Percentiles rank a stretch among this genome's conserved stretches.
These are phyloP conservation scores for Drosophila chauvacae DNA, from an alignment of 1,140 invertebrate species.

Conservation along the genomic window DNA sequence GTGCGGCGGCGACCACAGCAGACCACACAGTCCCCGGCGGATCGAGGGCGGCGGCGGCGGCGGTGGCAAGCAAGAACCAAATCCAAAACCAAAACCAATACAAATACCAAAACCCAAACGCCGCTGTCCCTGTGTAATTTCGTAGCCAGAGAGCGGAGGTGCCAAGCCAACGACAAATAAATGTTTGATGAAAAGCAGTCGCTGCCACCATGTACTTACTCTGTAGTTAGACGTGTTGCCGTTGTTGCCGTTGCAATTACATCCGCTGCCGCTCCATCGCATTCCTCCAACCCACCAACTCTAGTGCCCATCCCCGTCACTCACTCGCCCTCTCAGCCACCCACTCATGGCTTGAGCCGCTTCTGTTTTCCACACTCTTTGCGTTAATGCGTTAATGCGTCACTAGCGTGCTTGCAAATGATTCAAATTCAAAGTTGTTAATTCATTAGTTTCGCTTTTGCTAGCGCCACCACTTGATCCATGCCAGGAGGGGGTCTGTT, in stretches of 20 bases:
- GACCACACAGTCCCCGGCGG: constrained; percentile 18
- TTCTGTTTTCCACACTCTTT: constrained; percentile 6
- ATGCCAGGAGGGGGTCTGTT: constrained; percentile 1
- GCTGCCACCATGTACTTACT: constrained; percentile 37
- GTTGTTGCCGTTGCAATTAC: constrained; percentile 9
- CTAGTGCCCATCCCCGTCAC: constrained; percentile 3
- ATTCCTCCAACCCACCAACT: neutral
- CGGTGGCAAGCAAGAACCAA: constrained; percentile 25
- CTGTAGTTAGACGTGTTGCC: constrained; percentile 32
- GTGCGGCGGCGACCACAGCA: constrained; percentile 40
- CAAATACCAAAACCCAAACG: constrained; percentile 27
- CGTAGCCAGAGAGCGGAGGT: constrained; percentile 28
- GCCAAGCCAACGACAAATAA: constrained; percentile 61
- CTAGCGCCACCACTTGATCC: neutral
- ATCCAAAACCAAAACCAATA: neutral
- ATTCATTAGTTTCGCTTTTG: constrained; percentile 8
- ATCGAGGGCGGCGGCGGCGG: constrained; percentile 24
- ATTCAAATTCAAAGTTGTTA: neutral
- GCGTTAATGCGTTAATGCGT: neutral
- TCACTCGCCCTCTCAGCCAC: neutral
- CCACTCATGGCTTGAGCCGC: constrained; percentile 1
- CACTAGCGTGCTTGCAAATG: neutral
- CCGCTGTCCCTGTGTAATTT: constrained; percentile 57
- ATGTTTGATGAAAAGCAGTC: constrained; percentile 43
- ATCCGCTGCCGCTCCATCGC: constrained; percentile 18